Conservation (phyloP, 2,113 vertebrate genomes). For the Ceuthmochares aereus region DNA sequence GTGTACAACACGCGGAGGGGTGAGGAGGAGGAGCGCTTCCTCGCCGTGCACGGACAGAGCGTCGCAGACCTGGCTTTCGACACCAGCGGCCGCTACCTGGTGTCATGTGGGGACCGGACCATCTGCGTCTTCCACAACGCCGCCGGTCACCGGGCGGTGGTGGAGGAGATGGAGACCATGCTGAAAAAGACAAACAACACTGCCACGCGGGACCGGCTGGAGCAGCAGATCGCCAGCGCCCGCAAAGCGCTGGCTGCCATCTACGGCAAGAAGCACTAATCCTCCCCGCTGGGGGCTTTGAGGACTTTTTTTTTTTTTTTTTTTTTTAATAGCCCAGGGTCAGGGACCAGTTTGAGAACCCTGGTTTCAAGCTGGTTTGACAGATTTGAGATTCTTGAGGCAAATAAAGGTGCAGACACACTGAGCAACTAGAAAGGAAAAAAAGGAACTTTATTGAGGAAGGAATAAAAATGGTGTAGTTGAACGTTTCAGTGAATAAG, state of each 20-base stretch:
- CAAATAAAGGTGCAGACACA: no score
- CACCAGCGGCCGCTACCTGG: conserved; percentile 84
- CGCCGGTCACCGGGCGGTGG: conserved; percentile 85
- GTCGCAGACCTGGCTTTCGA: conserved; percentile 88
- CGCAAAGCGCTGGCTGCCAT: conserved; percentile 82
- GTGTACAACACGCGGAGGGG: conserved; percentile 83
- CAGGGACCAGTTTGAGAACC: no score
- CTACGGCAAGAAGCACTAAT: conserved; percentile 69
- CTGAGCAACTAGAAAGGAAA: no score
- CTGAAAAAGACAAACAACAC: conserved; percentile 86
- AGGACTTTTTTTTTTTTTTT: no score
- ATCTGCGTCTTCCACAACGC: conserved; percentile 90
- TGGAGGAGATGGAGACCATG: conserved; percentile 88
- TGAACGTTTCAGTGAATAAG: no score
- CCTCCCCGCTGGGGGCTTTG: accelerated
- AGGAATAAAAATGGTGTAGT: no score
- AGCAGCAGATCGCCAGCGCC: conserved; percentile 87
- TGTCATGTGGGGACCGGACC: conserved; percentile 86
- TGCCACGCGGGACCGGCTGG: conserved; percentile 86
- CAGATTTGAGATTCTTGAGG: no score
- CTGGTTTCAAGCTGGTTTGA: no score
- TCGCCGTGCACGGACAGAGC: conserved; percentile 75
- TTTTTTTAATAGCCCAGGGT: no score
- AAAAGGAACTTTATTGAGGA: no score
- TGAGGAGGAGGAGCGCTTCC: conserved; percentile 85